A percentile compares a stretch with the other conserved stretches of the same genome.
phyloP scores from a whole-genome alignment of 2,888 invertebrate genomes.

The Tigriopus californicus region DNA sequence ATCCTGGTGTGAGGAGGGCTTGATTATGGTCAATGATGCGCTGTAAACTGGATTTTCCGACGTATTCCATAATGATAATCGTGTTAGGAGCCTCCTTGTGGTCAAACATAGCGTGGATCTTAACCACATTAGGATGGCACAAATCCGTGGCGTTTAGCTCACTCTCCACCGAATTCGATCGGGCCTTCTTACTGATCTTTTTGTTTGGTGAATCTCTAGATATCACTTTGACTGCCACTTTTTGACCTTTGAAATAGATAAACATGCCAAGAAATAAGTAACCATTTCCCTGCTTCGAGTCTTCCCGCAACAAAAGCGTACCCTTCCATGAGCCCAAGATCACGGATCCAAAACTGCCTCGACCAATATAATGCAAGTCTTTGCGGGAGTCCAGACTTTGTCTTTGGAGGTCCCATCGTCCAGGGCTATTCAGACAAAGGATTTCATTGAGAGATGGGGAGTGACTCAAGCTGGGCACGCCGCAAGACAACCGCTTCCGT shows the following conservation, averaged over 20 bases:
- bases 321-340: background rate
- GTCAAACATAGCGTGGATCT: background rate
- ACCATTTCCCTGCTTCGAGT: too few relatives aligned
- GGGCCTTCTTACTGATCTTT: background rate
- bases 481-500: too few relatives aligned
- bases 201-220: background rate
- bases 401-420: too few relatives aligned
- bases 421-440: too few relatives aligned
- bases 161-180: background rate
- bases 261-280: too few relatives aligned
- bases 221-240: conserved; percentile 2
- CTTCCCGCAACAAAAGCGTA: background rate
- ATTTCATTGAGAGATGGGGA: too few relatives aligned
- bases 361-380: background rate
- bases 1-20: too few relatives aligned
- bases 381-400: too few relatives aligned
- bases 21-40: background rate
- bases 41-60: conserved; percentile 7
- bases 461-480: too few relatives aligned
- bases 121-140: background rate
- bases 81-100: background rate
- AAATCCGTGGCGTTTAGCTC: background rate
- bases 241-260: background rate
- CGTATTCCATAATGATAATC: conserved; percentile 12
- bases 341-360: conserved; percentile 8